Conservation (phyloP, 2,888 invertebrate species). For the Heteropelma amictum region DNA sequence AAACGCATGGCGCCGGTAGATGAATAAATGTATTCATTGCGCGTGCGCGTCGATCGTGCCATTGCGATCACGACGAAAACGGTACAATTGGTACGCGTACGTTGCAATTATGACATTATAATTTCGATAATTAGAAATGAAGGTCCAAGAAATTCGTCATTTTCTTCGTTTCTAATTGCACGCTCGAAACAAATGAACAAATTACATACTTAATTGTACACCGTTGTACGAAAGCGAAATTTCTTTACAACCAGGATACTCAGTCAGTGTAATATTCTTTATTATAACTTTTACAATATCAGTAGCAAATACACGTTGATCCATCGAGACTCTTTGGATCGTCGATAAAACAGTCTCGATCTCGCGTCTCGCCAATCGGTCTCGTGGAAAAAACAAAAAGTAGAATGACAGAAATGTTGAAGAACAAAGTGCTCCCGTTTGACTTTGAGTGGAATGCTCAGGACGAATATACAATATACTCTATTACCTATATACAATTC, state of each 20-base stretch:
- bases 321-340: slow-evolving; percentile 58
- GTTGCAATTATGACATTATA: no score
- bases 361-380: slow-evolving; percentile 13
- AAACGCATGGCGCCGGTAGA: slow-evolving; percentile 18
- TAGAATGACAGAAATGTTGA: slow-evolving; percentile 60
- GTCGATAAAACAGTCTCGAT: slow-evolving; percentile 47
- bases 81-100: no score
- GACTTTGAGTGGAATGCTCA: slow-evolving; percentile 70
- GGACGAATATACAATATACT: slow-evolving; percentile 62
- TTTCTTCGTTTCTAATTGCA: no score
- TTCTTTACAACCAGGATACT: neutral
- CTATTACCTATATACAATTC: slow-evolving; percentile 70
- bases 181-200: no score
- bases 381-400: slow-evolving; percentile 57
- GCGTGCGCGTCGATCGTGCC: neutral
- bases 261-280: slow-evolving; percentile 62
- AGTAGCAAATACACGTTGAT: slow-evolving; percentile 66
- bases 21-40: neutral
- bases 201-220: no score
- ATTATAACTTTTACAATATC: slow-evolving; percentile 62
- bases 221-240: neutral
- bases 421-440: slow-evolving; percentile 43
- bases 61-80: no score
- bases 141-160: no score
- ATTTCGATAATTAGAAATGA: no score